Conservation (phyloP, 2,888 invertebrate genomes). For the Macrophya alboannulata region DNA sequence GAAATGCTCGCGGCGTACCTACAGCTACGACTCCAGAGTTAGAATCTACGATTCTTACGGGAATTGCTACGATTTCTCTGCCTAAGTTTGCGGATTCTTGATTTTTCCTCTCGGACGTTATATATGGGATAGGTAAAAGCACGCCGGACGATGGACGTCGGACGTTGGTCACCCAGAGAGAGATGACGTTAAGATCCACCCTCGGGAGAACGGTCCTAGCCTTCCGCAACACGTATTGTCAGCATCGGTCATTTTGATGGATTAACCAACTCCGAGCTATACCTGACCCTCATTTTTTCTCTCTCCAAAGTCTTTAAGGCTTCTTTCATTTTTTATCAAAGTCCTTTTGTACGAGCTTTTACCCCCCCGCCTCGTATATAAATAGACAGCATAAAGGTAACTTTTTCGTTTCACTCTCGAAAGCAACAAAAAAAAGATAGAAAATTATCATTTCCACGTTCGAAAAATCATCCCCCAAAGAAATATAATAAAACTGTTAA, state of each 20-base stretch:
- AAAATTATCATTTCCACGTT: too few relatives aligned
- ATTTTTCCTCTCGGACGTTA: not conserved
- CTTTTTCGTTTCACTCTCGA: too few relatives aligned
- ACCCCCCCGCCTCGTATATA: too few relatives aligned
- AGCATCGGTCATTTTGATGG: constrained; percentile 42
- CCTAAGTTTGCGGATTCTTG: not conserved
- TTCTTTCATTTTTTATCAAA: not conserved
- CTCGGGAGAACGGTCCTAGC: constrained; percentile 15
- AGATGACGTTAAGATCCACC: constrained; percentile 36
- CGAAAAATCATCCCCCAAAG: too few relatives aligned
- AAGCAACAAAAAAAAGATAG: too few relatives aligned
- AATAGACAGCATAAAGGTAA: not conserved
- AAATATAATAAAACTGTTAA: too few relatives aligned
- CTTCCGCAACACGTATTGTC: constrained; percentile 43
- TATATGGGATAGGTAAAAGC: not conserved
- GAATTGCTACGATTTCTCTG: constrained; percentile 38
- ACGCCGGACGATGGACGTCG: not conserved
- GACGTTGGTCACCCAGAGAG: not conserved
- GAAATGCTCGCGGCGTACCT: too few relatives aligned
- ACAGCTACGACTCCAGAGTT: too few relatives aligned
- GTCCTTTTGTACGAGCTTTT: not conserved
- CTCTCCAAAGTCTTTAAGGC: not conserved
- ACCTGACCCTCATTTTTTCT: constrained; percentile 23
- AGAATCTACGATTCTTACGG: constrained; percentile 45
- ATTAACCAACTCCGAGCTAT: constrained; percentile 35